phyloP scores from a whole-genome alignment of 2,888 invertebrate species.

The Lutraria lutraria region DNA sequence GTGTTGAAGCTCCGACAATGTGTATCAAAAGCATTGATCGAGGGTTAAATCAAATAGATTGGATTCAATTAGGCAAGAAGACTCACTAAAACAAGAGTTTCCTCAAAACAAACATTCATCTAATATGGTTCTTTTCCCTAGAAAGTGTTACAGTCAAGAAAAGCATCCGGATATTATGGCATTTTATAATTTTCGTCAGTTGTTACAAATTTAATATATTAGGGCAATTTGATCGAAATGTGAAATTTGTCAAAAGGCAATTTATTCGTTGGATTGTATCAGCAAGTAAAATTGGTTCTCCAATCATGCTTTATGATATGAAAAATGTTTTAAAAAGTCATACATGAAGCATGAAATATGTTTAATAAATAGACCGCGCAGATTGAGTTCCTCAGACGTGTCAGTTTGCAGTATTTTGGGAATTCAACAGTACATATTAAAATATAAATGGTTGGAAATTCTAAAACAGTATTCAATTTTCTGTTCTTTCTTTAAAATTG shows the following conservation, averaged over 20 bases:
- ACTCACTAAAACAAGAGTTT: conserved; percentile 55
- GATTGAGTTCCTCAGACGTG: neutral
- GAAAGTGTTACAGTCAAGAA: conserved; percentile 22
- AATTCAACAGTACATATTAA: conserved; percentile 13
- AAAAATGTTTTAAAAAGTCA: neutral
- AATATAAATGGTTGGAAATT: neutral
- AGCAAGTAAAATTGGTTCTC: neutral
- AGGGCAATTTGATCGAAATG: conserved; percentile 9
- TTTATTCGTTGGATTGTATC: neutral
- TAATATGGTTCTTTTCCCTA: conserved; percentile 35
- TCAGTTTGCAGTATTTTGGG: neutral
- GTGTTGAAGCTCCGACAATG: conserved; percentile 66
- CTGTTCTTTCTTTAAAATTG: conserved; percentile 5
- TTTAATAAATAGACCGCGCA: conserved; percentile 10
- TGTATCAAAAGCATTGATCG: conserved; percentile 72
- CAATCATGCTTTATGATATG: neutral
- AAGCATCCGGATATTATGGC: conserved; percentile 1
- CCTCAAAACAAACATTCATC: conserved; percentile 51
- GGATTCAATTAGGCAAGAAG: conserved; percentile 68
- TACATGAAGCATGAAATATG: neutral
- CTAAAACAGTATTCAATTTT: neutral
- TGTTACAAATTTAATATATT: conserved; percentile 2
- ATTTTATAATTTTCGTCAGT: conserved; percentile 16
- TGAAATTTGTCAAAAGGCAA: conserved; percentile 7
- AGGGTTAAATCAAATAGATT: conserved; percentile 70